Evolutionary conservation across 2,888 invertebrate genomes (phyloP).

Genomic region (Cheilosia vulpina): DNA sequence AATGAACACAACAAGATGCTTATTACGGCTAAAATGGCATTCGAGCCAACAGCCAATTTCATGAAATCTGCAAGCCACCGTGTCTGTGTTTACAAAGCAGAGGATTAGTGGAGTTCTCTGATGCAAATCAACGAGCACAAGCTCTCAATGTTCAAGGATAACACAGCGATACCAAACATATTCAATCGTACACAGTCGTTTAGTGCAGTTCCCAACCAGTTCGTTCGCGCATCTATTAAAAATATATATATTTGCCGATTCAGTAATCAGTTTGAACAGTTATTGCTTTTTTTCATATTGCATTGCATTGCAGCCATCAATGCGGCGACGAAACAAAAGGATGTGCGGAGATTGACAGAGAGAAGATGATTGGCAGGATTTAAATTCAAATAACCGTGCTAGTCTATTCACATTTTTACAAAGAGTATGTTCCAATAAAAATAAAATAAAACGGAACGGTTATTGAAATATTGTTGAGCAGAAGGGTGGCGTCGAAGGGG

Average conservation of each 20-base stretch:
- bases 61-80: slow-evolving; percentile 35
- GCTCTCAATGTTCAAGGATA: slow-evolving; percentile 41
- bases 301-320: slow-evolving; percentile 19
- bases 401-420: slow-evolving; percentile 18
- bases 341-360: slow-evolving; percentile 22
- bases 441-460: slow-evolving; percentile 19
- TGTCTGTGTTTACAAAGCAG: slow-evolving; percentile 64
- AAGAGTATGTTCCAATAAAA: slow-evolving; percentile 21
- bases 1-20: slow-evolving; percentile 64
- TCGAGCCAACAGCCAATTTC: slow-evolving; percentile 34
- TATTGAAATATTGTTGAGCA: slow-evolving; percentile 39
- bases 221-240: slow-evolving; percentile 54
- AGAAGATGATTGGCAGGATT: slow-evolving; percentile 66
- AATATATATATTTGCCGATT: slow-evolving; percentile 71
- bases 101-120: slow-evolving; percentile 53
- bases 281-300: slow-evolving; percentile 16
- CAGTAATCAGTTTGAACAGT: slow-evolving; percentile 69
- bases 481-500: neutral
- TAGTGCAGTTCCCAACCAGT: neutral
- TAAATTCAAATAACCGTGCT: slow-evolving; percentile 57
- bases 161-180: slow-evolving; percentile 12
- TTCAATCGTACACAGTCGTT: slow-evolving; percentile 27
- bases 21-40: slow-evolving; percentile 56
- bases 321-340: slow-evolving; percentile 48
- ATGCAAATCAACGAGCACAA: slow-evolving; percentile 47